Evolutionary conservation across 2,113 vertebrate species (phyloP), one percentile per base, ranked within the genome.

Genomic region (Loxodonta africana): DNA sequence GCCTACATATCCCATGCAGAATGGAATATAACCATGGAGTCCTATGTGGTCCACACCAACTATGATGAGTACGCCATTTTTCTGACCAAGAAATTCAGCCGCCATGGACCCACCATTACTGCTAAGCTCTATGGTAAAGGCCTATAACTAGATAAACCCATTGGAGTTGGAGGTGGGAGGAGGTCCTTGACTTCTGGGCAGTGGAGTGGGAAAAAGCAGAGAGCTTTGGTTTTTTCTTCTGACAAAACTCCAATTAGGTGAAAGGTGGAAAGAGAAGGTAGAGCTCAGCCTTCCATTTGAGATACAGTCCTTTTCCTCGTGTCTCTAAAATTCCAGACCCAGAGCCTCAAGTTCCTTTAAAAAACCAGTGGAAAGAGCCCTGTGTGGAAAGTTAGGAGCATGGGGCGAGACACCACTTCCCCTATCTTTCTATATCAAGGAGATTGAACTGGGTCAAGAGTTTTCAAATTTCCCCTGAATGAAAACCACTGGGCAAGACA

Each of bases 61-160:
- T 99, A 99, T 1, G 96, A 99, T 0, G 99, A 99, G 95, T 99
- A 99, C 0, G 99, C 99, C 15, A 98, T 99, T 25, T 44, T 99
- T 41, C 97, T 99, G 57, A 98, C 98, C 98, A 98, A 97, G 95
- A 99, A 99, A 85, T 74, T 97, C 83, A 99, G 98, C 60, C 88
- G 94, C 2, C 94, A 96, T 0, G 99, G 98, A 9, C 92, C 85
- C 62, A 98, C 90, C 85, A 98, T 97, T 5, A 98, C 99, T 0
- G 77, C 99, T 60, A 99, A 99, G 94, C 99, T 99, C 57, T 99
- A 99, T 0, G 99, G 99, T 99, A 98, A 51, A 96, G 77, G 18
- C 74, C 51, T 5, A 37, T 93, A 48, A 44, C 63, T 60, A 33
- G 33, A 53, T 10, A 14, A 30, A 12, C 8, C 44, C 23, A 0